These are phyloP conservation scores for Platyura marginata DNA, from an alignment of 1,140 invertebrate genomes.

Conservation along the genomic window DNA sequence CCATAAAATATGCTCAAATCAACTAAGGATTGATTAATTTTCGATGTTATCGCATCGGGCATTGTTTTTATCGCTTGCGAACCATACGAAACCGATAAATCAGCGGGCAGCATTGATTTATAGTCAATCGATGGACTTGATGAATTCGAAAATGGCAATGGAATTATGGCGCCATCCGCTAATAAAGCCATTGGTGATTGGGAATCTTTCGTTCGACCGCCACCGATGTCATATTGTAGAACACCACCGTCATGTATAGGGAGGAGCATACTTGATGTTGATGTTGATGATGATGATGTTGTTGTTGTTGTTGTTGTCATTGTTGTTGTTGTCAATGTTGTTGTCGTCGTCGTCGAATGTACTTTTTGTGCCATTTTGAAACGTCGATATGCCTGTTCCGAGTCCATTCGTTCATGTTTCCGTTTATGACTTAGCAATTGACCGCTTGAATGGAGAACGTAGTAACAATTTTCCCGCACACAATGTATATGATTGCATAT, in stretches of 20 bases:
- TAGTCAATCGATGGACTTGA: not conserved
- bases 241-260: not conserved
- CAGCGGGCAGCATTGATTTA: not conserved
- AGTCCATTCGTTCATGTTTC: constrained; percentile 87
- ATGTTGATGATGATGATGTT: too few species aligned
- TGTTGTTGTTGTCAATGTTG: too few species aligned
- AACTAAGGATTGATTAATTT: not conserved
- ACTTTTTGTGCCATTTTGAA: constrained; percentile 1
- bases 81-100: not conserved
- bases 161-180: not conserved
- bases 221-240: not conserved
- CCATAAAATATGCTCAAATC: not conserved
- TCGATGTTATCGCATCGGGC: too few species aligned
- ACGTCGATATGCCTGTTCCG: constrained; percentile 50
- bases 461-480: constrained; percentile 85
- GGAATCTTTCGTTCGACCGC: not conserved
- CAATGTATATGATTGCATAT: constrained; percentile 98
- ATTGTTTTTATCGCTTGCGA: too few species aligned
- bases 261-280: too few species aligned
- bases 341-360: too few species aligned
- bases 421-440: constrained; percentile 96
- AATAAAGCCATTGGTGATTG: not conserved
- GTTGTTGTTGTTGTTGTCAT: too few species aligned
- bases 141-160: not conserved
- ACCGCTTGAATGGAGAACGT: constrained; percentile 87